phyloP scores from a whole-genome alignment of 2,113 vertebrate genomes.

The Cranoglanis bouderius region DNA sequence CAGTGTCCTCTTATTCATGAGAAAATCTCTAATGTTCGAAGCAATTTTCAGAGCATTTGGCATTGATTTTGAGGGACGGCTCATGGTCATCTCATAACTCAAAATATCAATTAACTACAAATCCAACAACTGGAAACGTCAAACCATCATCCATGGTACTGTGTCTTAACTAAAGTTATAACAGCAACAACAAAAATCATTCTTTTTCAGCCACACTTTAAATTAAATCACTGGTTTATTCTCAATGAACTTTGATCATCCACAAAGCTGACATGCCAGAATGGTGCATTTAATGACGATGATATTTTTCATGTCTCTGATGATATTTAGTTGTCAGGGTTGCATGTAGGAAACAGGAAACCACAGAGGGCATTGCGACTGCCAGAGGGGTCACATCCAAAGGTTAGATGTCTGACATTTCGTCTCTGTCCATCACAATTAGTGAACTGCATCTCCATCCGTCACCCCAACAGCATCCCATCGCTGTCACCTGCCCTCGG shows the following conservation, averaged over 20 bases:
- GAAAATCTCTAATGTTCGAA: not conserved
- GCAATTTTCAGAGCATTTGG: not conserved
- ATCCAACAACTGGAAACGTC: not conserved
- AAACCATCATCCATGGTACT: not conserved
- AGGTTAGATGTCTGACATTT: conserved; percentile 78
- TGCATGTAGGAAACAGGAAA: conserved; percentile 45
- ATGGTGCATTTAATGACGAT: not conserved
- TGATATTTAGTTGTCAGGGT: conserved; percentile 44
- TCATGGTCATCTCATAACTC: not conserved
- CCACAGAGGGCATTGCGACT: conserved; percentile 49
- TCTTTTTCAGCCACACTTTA: not conserved
- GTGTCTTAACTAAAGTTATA: not conserved
- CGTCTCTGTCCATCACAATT: conserved; percentile 47
- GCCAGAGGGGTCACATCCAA: conserved; percentile 65
- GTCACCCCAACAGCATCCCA: not conserved
- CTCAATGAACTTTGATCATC: not conserved
- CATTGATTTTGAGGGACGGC: not conserved
- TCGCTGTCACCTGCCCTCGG: conserved; percentile 24
- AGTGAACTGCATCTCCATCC: conserved; percentile 30
- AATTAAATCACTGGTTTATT: not conserved
- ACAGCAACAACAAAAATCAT: not conserved
- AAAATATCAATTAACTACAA: not conserved
- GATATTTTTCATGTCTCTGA: not conserved
- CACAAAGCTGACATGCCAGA: not conserved
- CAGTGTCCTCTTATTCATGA: not conserved